phyloP scores from a whole-genome alignment of 2,113 vertebrate species.

The Pollimyrus isidori region DNA sequence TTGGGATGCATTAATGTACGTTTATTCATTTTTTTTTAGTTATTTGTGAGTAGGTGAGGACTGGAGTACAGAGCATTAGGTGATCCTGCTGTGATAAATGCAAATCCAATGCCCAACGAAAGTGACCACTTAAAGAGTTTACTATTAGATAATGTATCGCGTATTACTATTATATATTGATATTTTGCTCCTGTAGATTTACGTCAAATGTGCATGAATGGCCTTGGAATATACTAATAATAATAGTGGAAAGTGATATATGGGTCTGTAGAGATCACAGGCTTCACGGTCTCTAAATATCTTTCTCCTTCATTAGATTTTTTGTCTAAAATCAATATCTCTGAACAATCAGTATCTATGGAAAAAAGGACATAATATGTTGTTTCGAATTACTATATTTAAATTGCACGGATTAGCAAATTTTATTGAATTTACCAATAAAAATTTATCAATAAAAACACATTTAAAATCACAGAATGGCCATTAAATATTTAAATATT shows the following conservation, averaged over 20 bases:
- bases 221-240: neutral
- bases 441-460: neutral
- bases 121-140: neutral
- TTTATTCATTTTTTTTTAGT: neutral
- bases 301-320: neutral
- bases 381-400: neutral
- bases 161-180: neutral
- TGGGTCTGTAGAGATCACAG: neutral
- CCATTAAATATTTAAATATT: neutral
- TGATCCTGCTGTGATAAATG: neutral
- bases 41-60: neutral
- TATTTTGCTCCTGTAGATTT: neutral
- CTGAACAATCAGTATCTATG: neutral
- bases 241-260: neutral
- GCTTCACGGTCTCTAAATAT: neutral
- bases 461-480: neutral
- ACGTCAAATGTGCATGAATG: neutral
- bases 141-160: neutral
- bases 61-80: neutral
- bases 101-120: neutral
- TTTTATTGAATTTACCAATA: neutral
- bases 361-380: neutral
- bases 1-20: neutral
- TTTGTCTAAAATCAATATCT: neutral
- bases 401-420: neutral